These are phyloP conservation scores for Dendrocopos noguchii DNA, from an alignment of 2,113 vertebrate genomes.

Conservation along the genomic window DNA sequence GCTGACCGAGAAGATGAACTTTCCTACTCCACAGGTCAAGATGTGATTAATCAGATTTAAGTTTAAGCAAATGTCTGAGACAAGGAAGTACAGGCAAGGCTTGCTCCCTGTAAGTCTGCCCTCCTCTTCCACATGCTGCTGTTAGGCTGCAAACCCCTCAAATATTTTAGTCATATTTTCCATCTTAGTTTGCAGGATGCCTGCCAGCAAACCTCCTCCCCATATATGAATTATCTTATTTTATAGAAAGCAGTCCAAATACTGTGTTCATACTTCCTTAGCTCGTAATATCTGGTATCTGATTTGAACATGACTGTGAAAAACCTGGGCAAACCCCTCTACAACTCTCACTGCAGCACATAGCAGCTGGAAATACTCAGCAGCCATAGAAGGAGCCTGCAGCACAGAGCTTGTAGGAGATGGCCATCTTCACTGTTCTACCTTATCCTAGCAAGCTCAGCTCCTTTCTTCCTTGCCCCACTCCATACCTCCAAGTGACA, in stretches of 20 bases:
- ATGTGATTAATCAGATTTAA: not conserved
- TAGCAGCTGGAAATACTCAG: constrained; percentile 40
- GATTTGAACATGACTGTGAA: not conserved
- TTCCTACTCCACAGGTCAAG: not conserved
- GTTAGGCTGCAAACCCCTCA: constrained; percentile 19
- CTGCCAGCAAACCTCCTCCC: constrained; percentile 44
- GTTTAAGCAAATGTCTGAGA: not conserved
- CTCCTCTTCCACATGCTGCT: not conserved
- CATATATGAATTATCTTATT: not conserved
- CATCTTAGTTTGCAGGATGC: constrained; percentile 45
- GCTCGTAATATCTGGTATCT: not conserved
- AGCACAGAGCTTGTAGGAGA: not conserved
- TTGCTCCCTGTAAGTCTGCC: not conserved
- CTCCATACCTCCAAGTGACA: not conserved
- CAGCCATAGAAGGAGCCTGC: not conserved
- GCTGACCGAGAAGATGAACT: not conserved
- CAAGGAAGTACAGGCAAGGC: not conserved
- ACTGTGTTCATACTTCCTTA: constrained; percentile 17
- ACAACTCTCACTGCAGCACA: not conserved
- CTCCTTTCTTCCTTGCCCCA: not conserved
- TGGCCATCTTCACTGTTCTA: not conserved
- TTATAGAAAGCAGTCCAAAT: constrained; percentile 43
- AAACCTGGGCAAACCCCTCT: not conserved
- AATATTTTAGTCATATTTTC: constrained; percentile 62
- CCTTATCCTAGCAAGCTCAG: not conserved